Evolutionary conservation across 2,797 vertebrate species (phyloP).

Genomic region (Sebastolobus altivelis): DNA sequence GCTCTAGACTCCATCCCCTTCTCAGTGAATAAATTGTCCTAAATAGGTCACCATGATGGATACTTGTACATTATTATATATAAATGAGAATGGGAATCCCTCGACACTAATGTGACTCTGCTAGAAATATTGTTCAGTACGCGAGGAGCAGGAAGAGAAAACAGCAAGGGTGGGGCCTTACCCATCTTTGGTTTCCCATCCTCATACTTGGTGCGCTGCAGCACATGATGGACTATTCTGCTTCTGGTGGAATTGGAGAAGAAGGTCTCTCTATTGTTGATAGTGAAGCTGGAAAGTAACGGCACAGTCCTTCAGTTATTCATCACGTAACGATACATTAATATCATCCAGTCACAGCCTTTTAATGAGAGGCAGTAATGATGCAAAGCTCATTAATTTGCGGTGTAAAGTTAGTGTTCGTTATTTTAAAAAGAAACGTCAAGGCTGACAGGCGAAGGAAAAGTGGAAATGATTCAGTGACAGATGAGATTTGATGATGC

Average conservation of each 20-base stretch:
- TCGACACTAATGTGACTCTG: background rate
- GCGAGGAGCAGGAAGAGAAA: constrained; percentile 5
- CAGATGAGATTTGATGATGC: constrained; percentile 36
- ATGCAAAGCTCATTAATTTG: constrained; percentile 33
- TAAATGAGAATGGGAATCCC: background rate
- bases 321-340: constrained; percentile 18
- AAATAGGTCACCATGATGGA: background rate
- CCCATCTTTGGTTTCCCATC: constrained; percentile 98
- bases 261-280: constrained; percentile 97
- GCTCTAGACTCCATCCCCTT: background rate
- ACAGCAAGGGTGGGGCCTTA: constrained; percentile 71
- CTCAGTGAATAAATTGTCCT: constrained; percentile 2
- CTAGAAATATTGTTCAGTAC: background rate
- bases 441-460: constrained; percentile 25
- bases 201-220: constrained; percentile 98
- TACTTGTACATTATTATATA: background rate
- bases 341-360: constrained; percentile 20
- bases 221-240: constrained; percentile 96
- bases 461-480: constrained; percentile 34
- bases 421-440: constrained; percentile 21
- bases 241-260: constrained; percentile 99
- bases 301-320: constrained; percentile 33
- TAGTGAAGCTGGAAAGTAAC: constrained; percentile 90
- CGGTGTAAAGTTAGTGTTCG: constrained; percentile 9
- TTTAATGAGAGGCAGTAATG: background rate